These are phyloP conservation scores for Eupristina koningsbergeri DNA, from an alignment of 1,140 invertebrate species.

Conservation along the genomic window DNA sequence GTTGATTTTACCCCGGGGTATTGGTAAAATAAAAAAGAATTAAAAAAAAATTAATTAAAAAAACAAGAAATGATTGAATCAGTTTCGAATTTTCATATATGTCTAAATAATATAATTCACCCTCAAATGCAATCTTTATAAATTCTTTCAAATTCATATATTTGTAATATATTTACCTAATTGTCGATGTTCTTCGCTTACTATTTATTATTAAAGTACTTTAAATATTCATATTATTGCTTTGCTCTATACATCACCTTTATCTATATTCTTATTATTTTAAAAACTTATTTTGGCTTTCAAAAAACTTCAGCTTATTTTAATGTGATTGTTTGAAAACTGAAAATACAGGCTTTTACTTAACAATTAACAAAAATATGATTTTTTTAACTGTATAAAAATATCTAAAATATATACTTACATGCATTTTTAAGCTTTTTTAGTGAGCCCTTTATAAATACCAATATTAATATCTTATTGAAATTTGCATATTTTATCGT, in stretches of 20 bases:
- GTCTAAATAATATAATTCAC: constrained; percentile 29
- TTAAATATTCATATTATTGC: constrained; percentile 24
- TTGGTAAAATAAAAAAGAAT: constrained; percentile 32
- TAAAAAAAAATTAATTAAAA: constrained; percentile 27
- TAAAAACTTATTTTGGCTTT: neutral
- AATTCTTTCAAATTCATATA: constrained; percentile 41
- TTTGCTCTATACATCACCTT: constrained; percentile 28
- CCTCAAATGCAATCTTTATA: constrained; percentile 39
- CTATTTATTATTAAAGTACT: constrained; percentile 52
- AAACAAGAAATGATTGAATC: constrained; percentile 21
- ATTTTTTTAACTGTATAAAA: constrained; percentile 8
- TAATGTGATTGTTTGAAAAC: constrained; percentile 19
- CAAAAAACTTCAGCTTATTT: neutral
- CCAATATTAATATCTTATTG: neutral
- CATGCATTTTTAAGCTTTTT: constrained; percentile 40
- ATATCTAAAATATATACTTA: constrained; percentile 9
- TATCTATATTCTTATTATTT: constrained; percentile 19
- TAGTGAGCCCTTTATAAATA: neutral
- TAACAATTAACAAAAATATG: no score
- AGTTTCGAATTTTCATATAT: constrained; percentile 25
- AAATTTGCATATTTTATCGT: neutral
- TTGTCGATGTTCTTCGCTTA: constrained; percentile 46
- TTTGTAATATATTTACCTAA: constrained; percentile 47
- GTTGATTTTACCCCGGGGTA: constrained; percentile 37
- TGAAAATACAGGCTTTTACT: constrained; percentile 12